These are phyloP conservation scores for Centruroides sculpturatus DNA, from an alignment of 1,140 invertebrate species.

Conservation along the genomic window DNA sequence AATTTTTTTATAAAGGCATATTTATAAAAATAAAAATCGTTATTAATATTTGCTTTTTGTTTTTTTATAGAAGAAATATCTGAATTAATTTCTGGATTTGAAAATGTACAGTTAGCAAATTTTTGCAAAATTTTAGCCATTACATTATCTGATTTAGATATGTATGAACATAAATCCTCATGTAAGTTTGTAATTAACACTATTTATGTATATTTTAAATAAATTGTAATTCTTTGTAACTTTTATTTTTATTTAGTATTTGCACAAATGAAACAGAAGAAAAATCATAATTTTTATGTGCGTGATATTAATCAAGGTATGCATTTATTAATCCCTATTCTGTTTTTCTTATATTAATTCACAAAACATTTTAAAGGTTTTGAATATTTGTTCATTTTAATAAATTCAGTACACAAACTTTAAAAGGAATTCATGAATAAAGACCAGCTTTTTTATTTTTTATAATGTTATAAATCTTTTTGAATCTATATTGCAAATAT, in stretches of 20 bases:
- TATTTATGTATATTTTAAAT: not conserved
- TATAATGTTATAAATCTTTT: too few species aligned
- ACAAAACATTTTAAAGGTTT: too few species aligned
- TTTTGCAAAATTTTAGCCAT: constrained; percentile 16
- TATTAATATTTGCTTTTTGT: not conserved
- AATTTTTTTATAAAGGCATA: too few species aligned
- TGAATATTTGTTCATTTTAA: too few species aligned
- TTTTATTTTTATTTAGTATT: constrained; percentile 5
- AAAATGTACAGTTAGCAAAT: constrained; percentile 5
- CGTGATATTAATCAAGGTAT: constrained; percentile 11
- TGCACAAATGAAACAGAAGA: constrained; percentile 11
- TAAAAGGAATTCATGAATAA: too few species aligned
- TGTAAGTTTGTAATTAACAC: constrained; percentile 1
- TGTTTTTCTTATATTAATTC: not conserved
- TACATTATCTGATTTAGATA: constrained; percentile 15
- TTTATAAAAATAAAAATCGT: too few species aligned
- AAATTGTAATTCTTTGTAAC: not conserved
- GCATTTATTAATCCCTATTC: not conserved
- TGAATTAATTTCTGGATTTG: constrained; percentile 5
- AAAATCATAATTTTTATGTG: constrained; percentile 5
- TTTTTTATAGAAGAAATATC: constrained; percentile 4
- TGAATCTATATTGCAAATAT: too few species aligned
- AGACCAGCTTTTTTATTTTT: too few species aligned
- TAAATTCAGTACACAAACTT: too few species aligned
- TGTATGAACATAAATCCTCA: constrained; percentile 16